Percentiles rank a stretch among this genome's conserved stretches.
These are phyloP conservation scores for Agonum fuliginosum DNA, from an alignment of 2,888 invertebrate genomes.

Conservation along the genomic window DNA sequence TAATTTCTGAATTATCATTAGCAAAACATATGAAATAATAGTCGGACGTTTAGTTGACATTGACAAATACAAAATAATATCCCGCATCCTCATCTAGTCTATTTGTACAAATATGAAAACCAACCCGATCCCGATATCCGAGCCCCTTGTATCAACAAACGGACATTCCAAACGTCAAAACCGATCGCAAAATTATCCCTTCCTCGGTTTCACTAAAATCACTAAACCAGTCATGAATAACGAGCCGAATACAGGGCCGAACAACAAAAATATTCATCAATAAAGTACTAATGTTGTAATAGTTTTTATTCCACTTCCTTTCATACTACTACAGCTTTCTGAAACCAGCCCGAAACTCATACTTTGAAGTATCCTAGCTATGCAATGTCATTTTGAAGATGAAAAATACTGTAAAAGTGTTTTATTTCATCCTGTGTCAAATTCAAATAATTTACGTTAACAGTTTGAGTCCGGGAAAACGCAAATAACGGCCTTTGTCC, in stretches of 20 bases:
- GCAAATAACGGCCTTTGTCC: too few species aligned
- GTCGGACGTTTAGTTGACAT: background rate
- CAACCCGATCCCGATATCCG: background rate
- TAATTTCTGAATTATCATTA: conserved; percentile 27
- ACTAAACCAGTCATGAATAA: conserved; percentile 14
- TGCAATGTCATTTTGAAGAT: too few species aligned
- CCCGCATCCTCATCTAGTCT: background rate
- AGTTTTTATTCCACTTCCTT: too few species aligned
- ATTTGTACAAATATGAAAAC: conserved; percentile 3
- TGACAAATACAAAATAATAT: conserved; percentile 16
- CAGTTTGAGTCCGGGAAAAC: too few species aligned
- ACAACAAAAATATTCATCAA: too few species aligned
- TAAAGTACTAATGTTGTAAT: too few species aligned
- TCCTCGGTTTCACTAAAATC: background rate
- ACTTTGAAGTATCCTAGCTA: too few species aligned
- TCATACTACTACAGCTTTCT: too few species aligned
- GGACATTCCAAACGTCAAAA: conserved; percentile 30
- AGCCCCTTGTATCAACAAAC: background rate
- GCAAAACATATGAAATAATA: background rate
- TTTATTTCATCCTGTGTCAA: too few species aligned
- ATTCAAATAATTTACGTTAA: too few species aligned
- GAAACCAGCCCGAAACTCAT: too few species aligned
- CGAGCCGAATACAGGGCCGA: background rate
- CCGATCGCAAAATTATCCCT: conserved; percentile 25
- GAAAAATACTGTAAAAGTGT: too few species aligned